Base-by-base conservation (phyloP, 2,113 vertebrate genomes). In the Vidua chalybeata region DNA sequence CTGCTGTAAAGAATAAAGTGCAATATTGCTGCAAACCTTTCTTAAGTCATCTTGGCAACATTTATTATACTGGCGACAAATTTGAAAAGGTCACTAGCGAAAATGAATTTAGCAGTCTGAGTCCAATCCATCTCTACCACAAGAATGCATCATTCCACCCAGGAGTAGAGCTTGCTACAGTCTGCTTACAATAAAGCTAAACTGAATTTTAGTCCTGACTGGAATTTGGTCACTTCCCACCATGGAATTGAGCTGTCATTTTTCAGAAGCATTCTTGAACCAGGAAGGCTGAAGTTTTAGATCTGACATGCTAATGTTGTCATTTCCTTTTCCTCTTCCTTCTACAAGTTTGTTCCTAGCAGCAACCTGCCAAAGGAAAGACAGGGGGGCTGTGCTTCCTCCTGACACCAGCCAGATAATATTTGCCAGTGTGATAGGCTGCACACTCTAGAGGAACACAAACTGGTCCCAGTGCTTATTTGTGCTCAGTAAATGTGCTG, bases 41-140 rank as follows among this genome's bases (percentile, higher is more conserved):
- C 83, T 77, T 78, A 64, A 95, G 89, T 76, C 94, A 88, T 92
- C 88, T 68, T 46, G 45, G 81, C 52, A 94, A 90, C 90, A 96
- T 94, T 88, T 91, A 73, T 93, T 95, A 91, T 18, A 77, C 74
- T 48, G 67, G 90, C 19, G 26, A 95, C 88, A 95, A 95, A 92
- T 76, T 89, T 95, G 93, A 94, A 95, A 97, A 97, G 95, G 96
- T 97, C 96, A 95, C 80, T 49, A 67, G 94, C 4, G 23, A 91
- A 96, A 97, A 94, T 85, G 71, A 90, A 52, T 92, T 96, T 94
- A 94, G 91, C 55, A 91, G 80, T 78, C 83, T 93, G 67, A 87
- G 49, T 66, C 77, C 95, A 93, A 95, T 88, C 75, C 88, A 92
- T 85, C 89, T 84, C 76, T 88, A 91, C 84, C 30, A 28, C 17